These are phyloP conservation scores for Bradypodion pumilum DNA, from an alignment of 2,797 vertebrate genomes.

Conservation along the genomic window DNA sequence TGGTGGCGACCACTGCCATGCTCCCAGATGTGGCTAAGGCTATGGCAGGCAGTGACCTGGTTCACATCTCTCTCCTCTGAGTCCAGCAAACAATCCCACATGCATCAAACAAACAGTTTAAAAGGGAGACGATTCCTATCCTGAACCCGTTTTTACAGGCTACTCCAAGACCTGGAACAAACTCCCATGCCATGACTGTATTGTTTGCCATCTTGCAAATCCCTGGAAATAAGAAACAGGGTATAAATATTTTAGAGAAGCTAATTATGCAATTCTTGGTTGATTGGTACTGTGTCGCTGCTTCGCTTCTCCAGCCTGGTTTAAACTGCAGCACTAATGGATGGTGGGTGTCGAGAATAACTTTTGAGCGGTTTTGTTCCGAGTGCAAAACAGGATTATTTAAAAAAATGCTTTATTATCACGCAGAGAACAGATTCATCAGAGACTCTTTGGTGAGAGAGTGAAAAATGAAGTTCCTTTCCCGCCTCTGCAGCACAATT, in stretches of 20 bases:
- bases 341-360: neutral
- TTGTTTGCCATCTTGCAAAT: neutral
- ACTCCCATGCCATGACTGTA: neutral
- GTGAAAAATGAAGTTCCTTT: neutral
- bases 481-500: neutral
- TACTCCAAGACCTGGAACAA: too few species aligned
- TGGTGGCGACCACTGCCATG: too few species aligned
- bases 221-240: neutral
- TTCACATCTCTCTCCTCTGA: too few species aligned
- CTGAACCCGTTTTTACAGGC: too few species aligned
- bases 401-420: neutral
- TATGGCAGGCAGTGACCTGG: too few species aligned
- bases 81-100: too few species aligned
- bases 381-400: neutral
- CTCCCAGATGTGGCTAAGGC: too few species aligned
- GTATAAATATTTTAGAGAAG: neutral
- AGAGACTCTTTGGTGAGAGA: neutral
- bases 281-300: neutral
- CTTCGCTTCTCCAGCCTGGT: neutral
- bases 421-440: neutral
- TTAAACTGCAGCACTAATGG: neutral
- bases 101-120: too few species aligned
- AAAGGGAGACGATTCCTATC: too few species aligned
- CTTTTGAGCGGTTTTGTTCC: neutral
- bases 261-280: neutral